These are phyloP conservation scores for Molossus molossus DNA, from an alignment of 2,797 vertebrate genomes.

Conservation along the genomic window DNA sequence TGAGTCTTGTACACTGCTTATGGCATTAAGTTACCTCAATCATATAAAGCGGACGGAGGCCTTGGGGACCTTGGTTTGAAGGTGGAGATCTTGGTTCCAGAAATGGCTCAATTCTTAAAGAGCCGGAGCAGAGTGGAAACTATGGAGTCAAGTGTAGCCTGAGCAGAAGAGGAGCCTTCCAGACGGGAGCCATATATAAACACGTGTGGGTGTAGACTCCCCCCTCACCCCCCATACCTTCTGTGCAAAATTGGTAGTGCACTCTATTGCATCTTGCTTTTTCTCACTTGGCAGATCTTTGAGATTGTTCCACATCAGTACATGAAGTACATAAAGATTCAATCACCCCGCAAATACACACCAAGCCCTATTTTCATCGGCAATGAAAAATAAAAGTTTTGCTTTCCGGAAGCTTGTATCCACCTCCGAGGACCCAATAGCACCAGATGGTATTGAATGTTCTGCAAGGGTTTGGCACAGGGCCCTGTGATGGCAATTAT, in stretches of 20 bases:
- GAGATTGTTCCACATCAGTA: slow-evolving; percentile 77
- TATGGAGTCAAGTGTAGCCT: slow-evolving; percentile 57
- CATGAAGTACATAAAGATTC: slow-evolving; percentile 80
- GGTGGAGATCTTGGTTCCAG: slow-evolving; percentile 27
- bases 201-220: slow-evolving; percentile 60
- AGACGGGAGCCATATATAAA: slow-evolving; percentile 78
- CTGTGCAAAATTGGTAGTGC: slow-evolving; percentile 71
- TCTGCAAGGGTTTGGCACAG: background rate
- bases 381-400: slow-evolving; percentile 52
- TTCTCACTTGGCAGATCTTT: slow-evolving; percentile 76
- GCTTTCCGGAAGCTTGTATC: slow-evolving; percentile 60
- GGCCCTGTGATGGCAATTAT: background rate
- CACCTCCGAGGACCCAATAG: background rate
- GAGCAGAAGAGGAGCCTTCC: slow-evolving; percentile 74
- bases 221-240: slow-evolving; percentile 71
- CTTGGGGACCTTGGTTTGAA: slow-evolving; percentile 52
- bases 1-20: background rate
- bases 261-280: background rate
- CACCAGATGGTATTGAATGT: slow-evolving; percentile 65
- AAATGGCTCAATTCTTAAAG: slow-evolving; percentile 62
- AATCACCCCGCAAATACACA: slow-evolving; percentile 73
- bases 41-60: background rate
- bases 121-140: slow-evolving; percentile 46
- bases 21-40: background rate
- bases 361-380: slow-evolving; percentile 79